Evolutionary conservation across 2,797 vertebrate species (phyloP), one percentile per base, ranked within the genome.

Genomic region (Dromococcyx pavoninus): DNA sequence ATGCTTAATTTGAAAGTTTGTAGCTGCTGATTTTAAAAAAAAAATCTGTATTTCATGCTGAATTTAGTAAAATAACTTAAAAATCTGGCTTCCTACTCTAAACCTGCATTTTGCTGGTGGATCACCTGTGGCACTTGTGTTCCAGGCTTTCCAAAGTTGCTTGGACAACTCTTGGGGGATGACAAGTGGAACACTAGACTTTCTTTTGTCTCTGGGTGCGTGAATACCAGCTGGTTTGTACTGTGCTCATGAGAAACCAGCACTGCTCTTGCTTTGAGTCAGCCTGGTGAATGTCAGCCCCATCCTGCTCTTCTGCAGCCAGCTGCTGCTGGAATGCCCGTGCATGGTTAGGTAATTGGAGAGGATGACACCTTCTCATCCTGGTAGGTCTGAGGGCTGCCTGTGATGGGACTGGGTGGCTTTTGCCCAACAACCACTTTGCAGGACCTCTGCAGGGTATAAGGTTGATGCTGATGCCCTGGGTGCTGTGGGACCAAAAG

Each of bases 271-370:
- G 48, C 66, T 73, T 46, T 53, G 58, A 39, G 27, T 76, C 22
- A 67, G 54, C 17, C 5, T 0, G 3, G 33, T 54, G 43, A 41
- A 19, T 12, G 19, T 53, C 50, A 58, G 28, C 39, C 56, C 32
- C 2, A 0, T 37, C 35, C 30, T 0, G 1, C 23, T 33, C 35
- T 54, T 65, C 54, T 60, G 46, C 46, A 28, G 50, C 33, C 30
- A 19, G 25, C 56, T 72, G 64, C 51, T n/a, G 57, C 57, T n/a
- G 60, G 12, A 37, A 8, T 30, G 54, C 43, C 23, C 1, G 2
- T 10, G 14, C 21, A 2, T 4, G 11, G 25, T 24, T 9, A 58
- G 37, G 46, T 48, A 28, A 4, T 2, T 28, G 62, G 35, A 65
- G 39, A 17, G 57, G 35, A 56, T 1, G 14, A 35, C 46, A 39